These are phyloP conservation scores for Homarus americanus DNA, from an alignment of 1,140 invertebrate species.

Conservation along the genomic window DNA sequence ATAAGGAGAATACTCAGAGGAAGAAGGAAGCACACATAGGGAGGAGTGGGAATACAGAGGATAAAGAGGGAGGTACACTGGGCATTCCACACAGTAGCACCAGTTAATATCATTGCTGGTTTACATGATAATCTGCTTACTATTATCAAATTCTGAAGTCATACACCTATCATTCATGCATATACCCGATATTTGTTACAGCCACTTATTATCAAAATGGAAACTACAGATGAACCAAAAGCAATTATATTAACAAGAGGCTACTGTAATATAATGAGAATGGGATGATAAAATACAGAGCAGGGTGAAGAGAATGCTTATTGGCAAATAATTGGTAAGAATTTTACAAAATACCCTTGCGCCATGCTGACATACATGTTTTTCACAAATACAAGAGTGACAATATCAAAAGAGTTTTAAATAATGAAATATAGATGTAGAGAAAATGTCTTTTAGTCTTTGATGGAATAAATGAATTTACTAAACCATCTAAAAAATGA, in stretches of 20 bases:
- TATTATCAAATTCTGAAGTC: slow-evolving; percentile 21
- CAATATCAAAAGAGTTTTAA: too few species aligned
- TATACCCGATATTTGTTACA: slow-evolving; percentile 43
- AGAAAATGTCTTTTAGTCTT: not conserved
- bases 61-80: slow-evolving; percentile 28
- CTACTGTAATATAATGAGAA: slow-evolving; percentile 51
- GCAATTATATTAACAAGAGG: slow-evolving; percentile 45
- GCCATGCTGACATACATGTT: slow-evolving; percentile 18
- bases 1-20: slow-evolving; percentile 25
- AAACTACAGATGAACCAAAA: slow-evolving; percentile 30
- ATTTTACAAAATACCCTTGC: slow-evolving; percentile 56
- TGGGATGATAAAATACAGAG: slow-evolving; percentile 15
- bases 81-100: slow-evolving; percentile 53
- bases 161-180: slow-evolving; percentile 45
- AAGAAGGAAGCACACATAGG: slow-evolving; percentile 12
- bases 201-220: slow-evolving; percentile 44
- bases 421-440: not conserved
- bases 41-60: not conserved
- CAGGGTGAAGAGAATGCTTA: slow-evolving; percentile 42
- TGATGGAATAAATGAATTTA: not conserved
- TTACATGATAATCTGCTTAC: slow-evolving; percentile 38
- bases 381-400: slow-evolving; percentile 4
- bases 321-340: slow-evolving; percentile 22
- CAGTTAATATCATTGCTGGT: slow-evolving; percentile 59
- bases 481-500: slow-evolving; percentile 30